Percentiles rank a stretch among this genome's conserved stretches.
Conservation (phyloP, 1,140 invertebrate species). For the Ectropis grisescens region DNA sequence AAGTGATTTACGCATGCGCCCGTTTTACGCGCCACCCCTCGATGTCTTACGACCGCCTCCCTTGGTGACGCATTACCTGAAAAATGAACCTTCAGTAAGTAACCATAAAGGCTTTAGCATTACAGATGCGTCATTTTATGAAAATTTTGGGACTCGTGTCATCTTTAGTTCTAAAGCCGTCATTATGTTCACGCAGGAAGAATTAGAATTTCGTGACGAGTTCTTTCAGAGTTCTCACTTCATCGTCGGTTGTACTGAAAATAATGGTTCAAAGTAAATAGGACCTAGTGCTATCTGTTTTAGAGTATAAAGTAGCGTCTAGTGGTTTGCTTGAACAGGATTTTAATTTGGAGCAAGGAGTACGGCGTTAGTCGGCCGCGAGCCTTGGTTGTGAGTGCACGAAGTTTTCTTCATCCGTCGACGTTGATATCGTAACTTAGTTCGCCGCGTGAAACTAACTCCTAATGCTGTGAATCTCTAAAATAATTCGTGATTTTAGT, state of each 20-base stretch:
- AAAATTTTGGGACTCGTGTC: conserved; percentile 41
- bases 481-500: no score
- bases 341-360: conserved; percentile 30
- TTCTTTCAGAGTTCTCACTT: conserved; percentile 27
- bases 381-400: conserved; percentile 34
- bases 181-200: conserved; percentile 58
- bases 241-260: conserved; percentile 18
- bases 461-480: no score
- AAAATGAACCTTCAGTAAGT: conserved; percentile 50
- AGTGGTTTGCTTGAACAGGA: conserved; percentile 18
- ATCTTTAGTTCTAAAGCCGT: conserved; percentile 58
- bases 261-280: conserved; percentile 17
- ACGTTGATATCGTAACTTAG: conserved; percentile 38
- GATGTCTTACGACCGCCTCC: conserved; percentile 62
- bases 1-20: conserved; percentile 60
- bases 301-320: conserved; percentile 14
- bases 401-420: conserved; percentile 10
- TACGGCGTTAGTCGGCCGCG: conserved; percentile 42
- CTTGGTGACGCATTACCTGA: conserved; percentile 32
- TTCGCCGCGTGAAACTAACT: conserved; percentile 29
- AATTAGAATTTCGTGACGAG: conserved; percentile 55
- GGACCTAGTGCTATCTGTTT: conserved; percentile 9
- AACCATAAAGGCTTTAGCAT: conserved; percentile 35
- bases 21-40: conserved; percentile 60
- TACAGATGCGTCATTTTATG: conserved; percentile 26